Evolutionary conservation across 2,797 vertebrate genomes (phyloP), one percentile per base, ranked within the genome.

Genomic region (Tenualosa thibaudeaui): DNA sequence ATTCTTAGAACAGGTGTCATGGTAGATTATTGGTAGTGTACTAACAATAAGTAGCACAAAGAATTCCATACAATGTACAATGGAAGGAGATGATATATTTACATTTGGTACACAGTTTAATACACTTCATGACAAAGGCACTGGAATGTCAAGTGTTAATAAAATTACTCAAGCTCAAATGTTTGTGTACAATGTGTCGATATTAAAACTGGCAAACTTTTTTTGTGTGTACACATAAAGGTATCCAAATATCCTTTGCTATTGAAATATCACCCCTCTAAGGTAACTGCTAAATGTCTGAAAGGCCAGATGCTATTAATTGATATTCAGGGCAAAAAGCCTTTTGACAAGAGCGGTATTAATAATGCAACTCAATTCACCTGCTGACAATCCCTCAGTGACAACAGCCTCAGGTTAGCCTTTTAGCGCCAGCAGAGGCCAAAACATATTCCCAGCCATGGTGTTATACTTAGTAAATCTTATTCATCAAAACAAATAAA

Each of bases 201-300:
- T 56, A 3, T 56, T 56, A 19, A 56, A 56, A 5, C 54, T 56
- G 54, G 54, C 54, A 19, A 56, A 15, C 15, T 15, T 54, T 54
- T 54, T 54, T 54, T 15, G 3, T 15, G 46, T 46, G 46, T 58
- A 22, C 56, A 56, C 60, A 31, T 24, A 1, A 31, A 12, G 15
- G 31, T 6, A 37, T 71, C 26, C 65, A 56, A 43, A 62, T 62
- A 19, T 58, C 43, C 17, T 83, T 37, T 62, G 82, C 60, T 49
- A 37, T 62, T 83, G 31, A 40, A 83, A 62, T 83, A 62, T 19
- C 82, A 83, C 31, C 56, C 82, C 82, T 83, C 43, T 5, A 58
- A 43, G 56, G 26, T 17, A 83, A 83, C 3, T 15, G 58, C 31
- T 83, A 10, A 24, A 56, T 40, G 2, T 83, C 54, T 82, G 19